A percentile compares a stretch with the other conserved stretches of the same genome.
These are phyloP conservation scores for Sebastes itinus DNA, from an alignment of 2,797 vertebrate species.

Conservation along the genomic window DNA sequence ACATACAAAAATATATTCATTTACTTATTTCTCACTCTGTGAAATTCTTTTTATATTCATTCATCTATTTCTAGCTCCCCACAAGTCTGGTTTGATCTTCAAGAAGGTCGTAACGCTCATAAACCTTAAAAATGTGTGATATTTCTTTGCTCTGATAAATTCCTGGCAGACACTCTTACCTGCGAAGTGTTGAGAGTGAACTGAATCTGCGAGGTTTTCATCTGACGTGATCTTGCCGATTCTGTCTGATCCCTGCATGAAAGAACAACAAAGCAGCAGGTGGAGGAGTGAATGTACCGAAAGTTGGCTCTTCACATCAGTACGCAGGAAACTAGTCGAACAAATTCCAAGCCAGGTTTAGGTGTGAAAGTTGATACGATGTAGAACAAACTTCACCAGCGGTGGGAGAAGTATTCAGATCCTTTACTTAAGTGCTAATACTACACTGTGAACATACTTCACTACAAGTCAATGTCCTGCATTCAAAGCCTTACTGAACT, in stretches of 20 bases:
- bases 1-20: not conserved
- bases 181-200: conserved; percentile 89
- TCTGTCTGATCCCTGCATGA: conserved; percentile 79
- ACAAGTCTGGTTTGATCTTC: not conserved
- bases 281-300: not conserved
- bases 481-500: not conserved
- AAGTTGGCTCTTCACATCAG: not conserved
- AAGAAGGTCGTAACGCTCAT: not conserved
- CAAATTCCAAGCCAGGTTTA: not conserved
- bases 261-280: conserved; percentile 9
- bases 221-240: conserved; percentile 86
- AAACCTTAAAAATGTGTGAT: not conserved
- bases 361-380: not conserved
- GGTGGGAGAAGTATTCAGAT: not conserved
- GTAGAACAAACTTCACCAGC: not conserved
- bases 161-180: conserved; percentile 73
- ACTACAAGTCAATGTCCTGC: not conserved
- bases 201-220: conserved; percentile 86
- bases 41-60: not conserved
- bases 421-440: not conserved
- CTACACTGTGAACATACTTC: not conserved
- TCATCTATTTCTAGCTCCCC: not conserved
- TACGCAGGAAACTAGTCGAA: not conserved
- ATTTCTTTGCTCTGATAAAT: not conserved
- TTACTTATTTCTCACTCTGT: not conserved